Conservation (phyloP, 2,888 invertebrate genomes). For the Volucella zonaria region DNA sequence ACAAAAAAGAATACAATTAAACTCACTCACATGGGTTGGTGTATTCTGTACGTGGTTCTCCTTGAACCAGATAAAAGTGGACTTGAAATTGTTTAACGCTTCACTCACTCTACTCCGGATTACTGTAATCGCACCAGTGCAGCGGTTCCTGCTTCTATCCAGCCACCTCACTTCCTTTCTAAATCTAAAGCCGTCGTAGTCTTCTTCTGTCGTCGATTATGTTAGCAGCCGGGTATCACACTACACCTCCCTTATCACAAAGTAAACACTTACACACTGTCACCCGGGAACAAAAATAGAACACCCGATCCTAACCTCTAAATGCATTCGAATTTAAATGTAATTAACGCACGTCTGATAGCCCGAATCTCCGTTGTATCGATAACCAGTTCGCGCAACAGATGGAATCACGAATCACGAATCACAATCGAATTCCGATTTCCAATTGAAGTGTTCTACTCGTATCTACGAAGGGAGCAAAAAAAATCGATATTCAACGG, state of each 20-base stretch:
- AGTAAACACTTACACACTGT: constrained; percentile 31
- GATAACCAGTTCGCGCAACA: constrained; percentile 45
- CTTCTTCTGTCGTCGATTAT: constrained; percentile 4
- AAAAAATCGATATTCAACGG: constrained; percentile 53
- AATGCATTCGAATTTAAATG: constrained; percentile 68
- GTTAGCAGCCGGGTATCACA: background rate
- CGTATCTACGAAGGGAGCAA: background rate
- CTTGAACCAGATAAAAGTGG: constrained; percentile 23
- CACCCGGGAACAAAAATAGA: constrained; percentile 13
- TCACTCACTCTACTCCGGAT: background rate
- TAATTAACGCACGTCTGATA: constrained; percentile 58
- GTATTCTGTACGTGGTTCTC: constrained; percentile 16
- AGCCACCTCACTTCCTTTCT: background rate
- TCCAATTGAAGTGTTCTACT: no score
- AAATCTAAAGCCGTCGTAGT: background rate
- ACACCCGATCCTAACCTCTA: constrained; percentile 29
- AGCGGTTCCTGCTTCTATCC: background rate
- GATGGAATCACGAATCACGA: constrained; percentile 43
- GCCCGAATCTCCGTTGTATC: constrained; percentile 21
- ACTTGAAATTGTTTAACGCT: background rate
- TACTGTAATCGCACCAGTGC: background rate
- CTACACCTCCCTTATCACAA: constrained; percentile 48
- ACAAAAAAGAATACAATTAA: background rate
- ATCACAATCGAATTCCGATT: background rate
- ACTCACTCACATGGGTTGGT: constrained; percentile 30